Evolutionary conservation across 2,888 invertebrate genomes (phyloP).

Genomic region (Tubiluchus corallicola): DNA sequence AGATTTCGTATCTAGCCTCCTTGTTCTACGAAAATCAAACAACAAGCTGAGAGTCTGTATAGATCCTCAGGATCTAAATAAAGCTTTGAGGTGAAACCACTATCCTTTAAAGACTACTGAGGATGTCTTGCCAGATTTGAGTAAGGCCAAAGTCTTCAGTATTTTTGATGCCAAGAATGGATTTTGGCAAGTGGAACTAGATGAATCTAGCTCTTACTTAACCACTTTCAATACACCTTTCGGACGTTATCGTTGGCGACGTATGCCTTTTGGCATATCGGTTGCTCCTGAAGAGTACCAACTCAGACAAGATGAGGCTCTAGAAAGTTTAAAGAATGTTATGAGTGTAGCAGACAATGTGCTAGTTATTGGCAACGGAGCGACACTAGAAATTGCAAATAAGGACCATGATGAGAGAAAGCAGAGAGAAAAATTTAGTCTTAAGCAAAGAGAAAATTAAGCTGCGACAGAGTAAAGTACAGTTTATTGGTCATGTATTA

Average conservation of each 20-base stretch:
- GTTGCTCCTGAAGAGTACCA: slow-evolving; percentile 14
- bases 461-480: slow-evolving; percentile 5
- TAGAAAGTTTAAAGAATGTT: slow-evolving; percentile 14
- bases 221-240: slow-evolving; percentile 15
- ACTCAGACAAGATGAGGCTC: slow-evolving; percentile 11
- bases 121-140: slow-evolving; percentile 13
- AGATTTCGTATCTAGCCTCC: too few relatives aligned
- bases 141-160: slow-evolving; percentile 14
- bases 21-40: too few relatives aligned
- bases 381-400: slow-evolving; percentile 11
- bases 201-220: too few relatives aligned
- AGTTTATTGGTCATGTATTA: slow-evolving; percentile 10
- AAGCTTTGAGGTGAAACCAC: too few relatives aligned
- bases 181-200: too few relatives aligned
- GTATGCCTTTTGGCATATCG: slow-evolving; percentile 15
- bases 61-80: too few relatives aligned
- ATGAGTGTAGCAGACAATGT: slow-evolving; percentile 15
- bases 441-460: slow-evolving; percentile 12
- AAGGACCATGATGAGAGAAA: slow-evolving; percentile 7
- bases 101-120: too few relatives aligned
- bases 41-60: too few relatives aligned
- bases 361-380: slow-evolving; percentile 12
- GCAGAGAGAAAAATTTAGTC: slow-evolving; percentile 9
- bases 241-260: slow-evolving; percentile 14
- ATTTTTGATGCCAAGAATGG: too few relatives aligned